phyloP scores from a whole-genome alignment of 2,797 vertebrate species.

The Paratrypauchen microcephalus region DNA sequence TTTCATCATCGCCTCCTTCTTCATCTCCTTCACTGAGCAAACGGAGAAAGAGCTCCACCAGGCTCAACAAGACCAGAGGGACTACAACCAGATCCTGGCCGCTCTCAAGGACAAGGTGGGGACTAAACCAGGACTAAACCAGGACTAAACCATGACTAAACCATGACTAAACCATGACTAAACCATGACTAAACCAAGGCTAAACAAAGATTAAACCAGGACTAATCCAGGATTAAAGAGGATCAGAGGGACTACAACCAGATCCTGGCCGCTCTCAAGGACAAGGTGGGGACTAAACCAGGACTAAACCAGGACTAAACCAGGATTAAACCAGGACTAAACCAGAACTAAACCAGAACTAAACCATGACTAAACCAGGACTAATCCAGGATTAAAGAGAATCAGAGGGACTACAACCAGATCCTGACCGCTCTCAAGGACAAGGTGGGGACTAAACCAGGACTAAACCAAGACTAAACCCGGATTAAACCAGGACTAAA shows the following conservation, averaged over 20 bases:
- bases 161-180: too few species aligned
- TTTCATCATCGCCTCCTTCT: background rate
- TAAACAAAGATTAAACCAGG: too few species aligned
- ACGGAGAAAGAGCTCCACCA: background rate
- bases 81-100: conserved; percentile 1
- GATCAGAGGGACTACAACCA: conserved; percentile 1
- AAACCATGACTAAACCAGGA: too few species aligned
- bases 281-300: background rate
- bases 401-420: background rate
- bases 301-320: too few species aligned
- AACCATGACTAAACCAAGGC: too few species aligned
- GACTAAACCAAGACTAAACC: too few species aligned
- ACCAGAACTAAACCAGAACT: too few species aligned
- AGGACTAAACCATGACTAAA: too few species aligned
- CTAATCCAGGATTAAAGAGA: too few species aligned
- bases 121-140: background rate
- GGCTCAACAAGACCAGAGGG: conserved; percentile 1
- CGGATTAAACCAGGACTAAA: too few species aligned
- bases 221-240: too few species aligned
- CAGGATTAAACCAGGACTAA: too few species aligned
- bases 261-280: background rate
- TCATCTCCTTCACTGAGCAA: background rate
- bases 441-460: background rate
- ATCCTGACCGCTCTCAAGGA: conserved; percentile 1
- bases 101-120: background rate